These are phyloP conservation scores for Deilephila elpenor DNA, from an alignment of 2,888 invertebrate genomes.

Conservation along the genomic window DNA sequence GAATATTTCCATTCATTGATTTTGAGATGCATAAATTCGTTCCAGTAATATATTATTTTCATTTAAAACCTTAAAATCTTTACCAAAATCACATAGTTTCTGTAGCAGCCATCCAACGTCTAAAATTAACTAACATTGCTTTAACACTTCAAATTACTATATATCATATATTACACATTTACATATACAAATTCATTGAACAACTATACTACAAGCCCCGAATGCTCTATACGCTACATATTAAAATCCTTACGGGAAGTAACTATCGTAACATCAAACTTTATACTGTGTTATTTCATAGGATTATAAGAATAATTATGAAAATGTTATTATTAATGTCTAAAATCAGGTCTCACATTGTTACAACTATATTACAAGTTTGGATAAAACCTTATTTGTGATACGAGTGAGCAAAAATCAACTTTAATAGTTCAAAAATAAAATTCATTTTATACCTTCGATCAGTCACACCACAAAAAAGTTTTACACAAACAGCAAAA, in stretches of 20 bases:
- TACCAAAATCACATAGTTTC: not conserved
- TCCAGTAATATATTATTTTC: too few relatives aligned
- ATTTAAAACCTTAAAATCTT: too few relatives aligned
- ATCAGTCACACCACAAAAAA: conserved; percentile 2
- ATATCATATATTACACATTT: conserved; percentile 17
- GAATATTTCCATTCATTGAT: too few relatives aligned
- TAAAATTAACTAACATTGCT: conserved; percentile 61
- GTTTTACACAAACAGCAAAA: conserved; percentile 40
- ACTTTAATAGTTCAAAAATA: not conserved
- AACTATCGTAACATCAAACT: conserved; percentile 34
- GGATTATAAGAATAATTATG: conserved; percentile 39
- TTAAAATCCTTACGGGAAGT: conserved; percentile 14
- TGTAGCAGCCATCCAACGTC: conserved; percentile 13
- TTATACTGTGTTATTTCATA: conserved; percentile 33
- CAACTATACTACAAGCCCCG: conserved; percentile 31
- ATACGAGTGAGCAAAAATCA: not conserved
- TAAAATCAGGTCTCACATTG: conserved; percentile 68
- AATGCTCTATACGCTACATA: conserved; percentile 18
- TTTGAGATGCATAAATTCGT: too few relatives aligned
- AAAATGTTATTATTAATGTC: conserved; percentile 48
- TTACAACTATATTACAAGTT: conserved; percentile 36
- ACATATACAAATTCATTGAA: conserved; percentile 29
- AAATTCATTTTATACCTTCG: not conserved
- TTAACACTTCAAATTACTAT: conserved; percentile 61
- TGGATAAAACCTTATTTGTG: conserved; percentile 8